These are phyloP conservation scores for Oophaga pumilio DNA, from an alignment of 2,113 vertebrate species.

Conservation along the genomic window DNA sequence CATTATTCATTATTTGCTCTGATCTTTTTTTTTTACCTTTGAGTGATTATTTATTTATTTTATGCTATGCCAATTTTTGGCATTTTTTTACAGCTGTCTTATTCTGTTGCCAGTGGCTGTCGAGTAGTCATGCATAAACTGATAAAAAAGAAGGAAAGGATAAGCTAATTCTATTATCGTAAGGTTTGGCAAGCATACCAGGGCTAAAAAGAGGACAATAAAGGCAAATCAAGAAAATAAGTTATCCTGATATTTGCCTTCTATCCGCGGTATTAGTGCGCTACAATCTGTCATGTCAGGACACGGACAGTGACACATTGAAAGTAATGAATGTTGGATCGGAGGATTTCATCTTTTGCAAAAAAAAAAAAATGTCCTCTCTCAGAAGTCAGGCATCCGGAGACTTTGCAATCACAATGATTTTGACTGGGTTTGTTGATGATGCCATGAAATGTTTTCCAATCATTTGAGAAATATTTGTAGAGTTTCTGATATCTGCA, in stretches of 20 bases:
- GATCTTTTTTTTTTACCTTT: neutral
- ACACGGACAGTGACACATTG: constrained; percentile 75
- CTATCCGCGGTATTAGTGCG: constrained; percentile 68
- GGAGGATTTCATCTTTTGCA: neutral
- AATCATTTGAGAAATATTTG: constrained; percentile 27
- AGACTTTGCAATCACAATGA: constrained; percentile 20
- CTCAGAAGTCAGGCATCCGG: neutral
- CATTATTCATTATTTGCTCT: neutral
- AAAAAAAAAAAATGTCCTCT: neutral
- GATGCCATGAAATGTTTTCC: constrained; percentile 7
- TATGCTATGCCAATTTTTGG: constrained; percentile 67
- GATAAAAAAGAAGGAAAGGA: constrained; percentile 72
- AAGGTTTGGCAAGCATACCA: constrained; percentile 68
- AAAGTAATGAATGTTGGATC: constrained; percentile 70
- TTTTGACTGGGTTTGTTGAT: constrained; percentile 16
- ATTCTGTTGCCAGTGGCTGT: constrained; percentile 77
- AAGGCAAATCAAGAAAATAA: constrained; percentile 72
- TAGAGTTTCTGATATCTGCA: constrained; percentile 11
- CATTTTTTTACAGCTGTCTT: constrained; percentile 75
- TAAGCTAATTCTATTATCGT: constrained; percentile 79
- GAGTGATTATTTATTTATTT: constrained; percentile 56
- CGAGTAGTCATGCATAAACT: constrained; percentile 76
- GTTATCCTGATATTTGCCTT: constrained; percentile 66
- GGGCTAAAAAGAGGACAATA: constrained; percentile 55
- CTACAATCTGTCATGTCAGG: constrained; percentile 73